Percentiles rank a stretch among this genome's conserved stretches.
Conservation (phyloP, 2,113 vertebrate genomes). For the Toxostoma redivivum region DNA sequence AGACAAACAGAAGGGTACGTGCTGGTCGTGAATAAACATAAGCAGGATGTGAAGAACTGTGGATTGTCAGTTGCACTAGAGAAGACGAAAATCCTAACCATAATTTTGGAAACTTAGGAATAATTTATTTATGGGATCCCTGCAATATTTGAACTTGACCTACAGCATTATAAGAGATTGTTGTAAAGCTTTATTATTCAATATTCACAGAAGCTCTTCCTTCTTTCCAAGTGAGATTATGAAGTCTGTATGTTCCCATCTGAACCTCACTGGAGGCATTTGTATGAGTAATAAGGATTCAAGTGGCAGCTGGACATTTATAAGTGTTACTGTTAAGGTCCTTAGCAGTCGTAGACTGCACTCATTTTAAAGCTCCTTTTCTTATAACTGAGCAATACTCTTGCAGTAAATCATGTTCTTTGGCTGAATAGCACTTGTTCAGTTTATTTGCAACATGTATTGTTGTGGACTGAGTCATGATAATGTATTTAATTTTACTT, state of each 20-base stretch:
- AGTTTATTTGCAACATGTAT: constrained; percentile 13
- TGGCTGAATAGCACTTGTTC: background rate
- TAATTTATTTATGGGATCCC: background rate
- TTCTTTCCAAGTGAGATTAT: background rate
- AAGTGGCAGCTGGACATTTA: background rate
- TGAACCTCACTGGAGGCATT: background rate
- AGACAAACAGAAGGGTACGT: background rate
- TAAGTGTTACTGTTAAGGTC: background rate
- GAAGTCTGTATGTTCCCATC: background rate
- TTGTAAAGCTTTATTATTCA: background rate
- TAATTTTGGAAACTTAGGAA: background rate
- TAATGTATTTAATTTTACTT: background rate
- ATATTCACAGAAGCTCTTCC: background rate
- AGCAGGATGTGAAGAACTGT: background rate
- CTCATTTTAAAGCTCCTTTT: background rate
- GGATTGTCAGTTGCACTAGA: background rate
- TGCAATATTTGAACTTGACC: background rate
- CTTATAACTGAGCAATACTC: background rate
- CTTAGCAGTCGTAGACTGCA: background rate
- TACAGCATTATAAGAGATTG: background rate
- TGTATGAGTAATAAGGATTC: background rate
- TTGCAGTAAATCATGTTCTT: background rate
- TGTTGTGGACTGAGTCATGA: background rate
- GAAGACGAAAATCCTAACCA: background rate
- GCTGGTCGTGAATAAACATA: background rate